A percentile compares a stretch with the other conserved stretches of the same genome.
phyloP scores from a whole-genome alignment of 1,140 invertebrate species.

The Nixonia krombeini region DNA sequence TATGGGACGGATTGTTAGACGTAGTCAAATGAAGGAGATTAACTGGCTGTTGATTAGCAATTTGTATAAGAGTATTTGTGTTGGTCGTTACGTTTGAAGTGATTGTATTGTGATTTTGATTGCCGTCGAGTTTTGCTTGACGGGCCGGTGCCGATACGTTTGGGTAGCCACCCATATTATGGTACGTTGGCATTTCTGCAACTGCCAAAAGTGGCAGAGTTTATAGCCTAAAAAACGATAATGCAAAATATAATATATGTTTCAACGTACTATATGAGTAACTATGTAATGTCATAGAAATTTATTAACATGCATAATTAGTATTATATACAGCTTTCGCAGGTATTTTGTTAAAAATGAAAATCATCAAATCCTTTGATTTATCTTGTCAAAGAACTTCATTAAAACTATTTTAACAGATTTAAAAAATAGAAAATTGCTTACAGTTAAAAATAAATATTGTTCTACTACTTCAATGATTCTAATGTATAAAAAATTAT shows the following conservation, averaged over 20 bases:
- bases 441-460: too few species aligned
- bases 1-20: slow-evolving; percentile 61
- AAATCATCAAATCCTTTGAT: background rate
- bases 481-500: too few species aligned
- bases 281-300: too few species aligned
- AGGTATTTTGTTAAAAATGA: background rate
- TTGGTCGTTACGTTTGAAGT: slow-evolving; percentile 66
- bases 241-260: slow-evolving; percentile 8
- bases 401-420: too few species aligned
- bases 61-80: slow-evolving; percentile 55
- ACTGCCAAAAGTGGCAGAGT: slow-evolving; percentile 40
- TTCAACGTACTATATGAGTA: too few species aligned
- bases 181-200: slow-evolving; percentile 70
- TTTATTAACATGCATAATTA: too few species aligned
- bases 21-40: slow-evolving; percentile 58
- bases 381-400: background rate
- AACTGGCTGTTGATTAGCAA: slow-evolving; percentile 55
- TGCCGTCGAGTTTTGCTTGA: slow-evolving; percentile 66
- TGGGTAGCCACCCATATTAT: slow-evolving; percentile 69
- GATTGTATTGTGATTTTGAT: slow-evolving; percentile 69
- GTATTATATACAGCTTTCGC: background rate
- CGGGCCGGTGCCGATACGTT: slow-evolving; percentile 67
- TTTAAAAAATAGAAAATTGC: too few species aligned
- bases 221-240: slow-evolving; percentile 35
- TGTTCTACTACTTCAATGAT: too few species aligned